These are phyloP conservation scores for Drosophila bunnanda DNA, from an alignment of 2,888 invertebrate genomes.

Conservation along the genomic window DNA sequence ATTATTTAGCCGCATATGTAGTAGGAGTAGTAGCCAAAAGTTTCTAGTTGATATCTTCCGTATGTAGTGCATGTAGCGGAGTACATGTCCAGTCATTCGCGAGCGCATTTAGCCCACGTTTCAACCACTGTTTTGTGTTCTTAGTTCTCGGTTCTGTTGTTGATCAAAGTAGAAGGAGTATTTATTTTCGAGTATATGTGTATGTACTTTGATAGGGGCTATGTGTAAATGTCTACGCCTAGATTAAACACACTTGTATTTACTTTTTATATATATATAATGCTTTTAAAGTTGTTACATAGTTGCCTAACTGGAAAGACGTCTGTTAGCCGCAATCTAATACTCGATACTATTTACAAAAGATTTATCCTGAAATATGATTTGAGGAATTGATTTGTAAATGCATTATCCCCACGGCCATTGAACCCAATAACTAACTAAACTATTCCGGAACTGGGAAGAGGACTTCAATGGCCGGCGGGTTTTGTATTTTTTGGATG, in stretches of 20 bases:
- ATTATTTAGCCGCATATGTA: constrained; percentile 49
- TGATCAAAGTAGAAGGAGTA: constrained; percentile 50
- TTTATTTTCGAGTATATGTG: constrained; percentile 62
- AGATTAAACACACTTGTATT: constrained; percentile 39
- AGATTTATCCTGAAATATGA: constrained; percentile 65
- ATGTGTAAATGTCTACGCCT: constrained; percentile 52
- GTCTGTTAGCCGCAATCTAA: constrained; percentile 54
- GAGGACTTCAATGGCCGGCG: neutral
- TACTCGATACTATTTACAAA: constrained; percentile 70
- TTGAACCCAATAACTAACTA: constrained; percentile 31
- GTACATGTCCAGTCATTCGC: constrained; percentile 19
- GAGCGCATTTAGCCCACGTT: constrained; percentile 34
- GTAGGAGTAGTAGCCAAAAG: constrained; percentile 70
- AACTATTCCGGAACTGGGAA: constrained; percentile 34
- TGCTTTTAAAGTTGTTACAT: constrained; percentile 68
- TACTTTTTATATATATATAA: constrained; percentile 62
- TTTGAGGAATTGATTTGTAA: constrained; percentile 77
- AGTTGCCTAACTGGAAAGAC: constrained; percentile 45
- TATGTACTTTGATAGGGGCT: constrained; percentile 32
- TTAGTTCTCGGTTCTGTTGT: constrained; percentile 43
- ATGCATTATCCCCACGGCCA: constrained; percentile 29
- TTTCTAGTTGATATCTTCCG: constrained; percentile 49
- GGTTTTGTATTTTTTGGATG: constrained; percentile 30
- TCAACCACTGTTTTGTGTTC: constrained; percentile 45
- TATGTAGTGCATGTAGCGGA: constrained; percentile 22